Evolutionary conservation across 35 echinoderm and acorn worm genomes (phyloP), one percentile per base, ranked within the genome.

Genomic region (Strongylocentrotus purpuratus): DNA sequence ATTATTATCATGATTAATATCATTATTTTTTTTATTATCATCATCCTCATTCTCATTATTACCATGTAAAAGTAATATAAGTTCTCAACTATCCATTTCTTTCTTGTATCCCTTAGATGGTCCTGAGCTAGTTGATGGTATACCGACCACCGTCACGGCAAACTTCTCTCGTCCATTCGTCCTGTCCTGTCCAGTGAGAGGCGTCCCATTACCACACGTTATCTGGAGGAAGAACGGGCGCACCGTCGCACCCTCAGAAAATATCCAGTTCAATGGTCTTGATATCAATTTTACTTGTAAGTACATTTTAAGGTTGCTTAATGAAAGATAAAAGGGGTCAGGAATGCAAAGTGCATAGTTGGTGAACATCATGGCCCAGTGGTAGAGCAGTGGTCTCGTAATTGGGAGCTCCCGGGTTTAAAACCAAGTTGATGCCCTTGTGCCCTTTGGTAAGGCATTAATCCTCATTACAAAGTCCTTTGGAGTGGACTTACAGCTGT

Each of bases 161-260:
- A 93, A 93, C 31, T 50, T 93, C 48, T 93, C 91, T 46, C 46
- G n/a, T 13, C 48, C 91, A 4, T 58, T 93, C 0, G 48, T 93
- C 45, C 25, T 93, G 45, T 52, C 91, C 46, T 93, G 91, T 93
- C 91, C 91, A 58, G 91, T 93, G n/a, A 93, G 91, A 58, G 91
- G 33, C 48, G 48, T 93, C 11, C 91, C 91, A 0, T 33, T 46
- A 13, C 91, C 91, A 13, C 17, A 31, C 10, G 46, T 93, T 2
- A 31, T 58, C 46, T 93, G 91, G 91, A 93, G 45, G 47, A 93
- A 93, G 48, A 93, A 93, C 48, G 91, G 91, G 10, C 91, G 91
- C 7, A 93, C 91, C 46, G 7, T 93, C 4, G 91, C 33, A 47
- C 91, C 91, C 31, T 50, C 46, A 2, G 31, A 11, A 1, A 93